Evolutionary conservation across 2,888 invertebrate species (phyloP), one percentile per base, ranked within the genome.

Genomic region (Meiosimyza decipiens): DNA sequence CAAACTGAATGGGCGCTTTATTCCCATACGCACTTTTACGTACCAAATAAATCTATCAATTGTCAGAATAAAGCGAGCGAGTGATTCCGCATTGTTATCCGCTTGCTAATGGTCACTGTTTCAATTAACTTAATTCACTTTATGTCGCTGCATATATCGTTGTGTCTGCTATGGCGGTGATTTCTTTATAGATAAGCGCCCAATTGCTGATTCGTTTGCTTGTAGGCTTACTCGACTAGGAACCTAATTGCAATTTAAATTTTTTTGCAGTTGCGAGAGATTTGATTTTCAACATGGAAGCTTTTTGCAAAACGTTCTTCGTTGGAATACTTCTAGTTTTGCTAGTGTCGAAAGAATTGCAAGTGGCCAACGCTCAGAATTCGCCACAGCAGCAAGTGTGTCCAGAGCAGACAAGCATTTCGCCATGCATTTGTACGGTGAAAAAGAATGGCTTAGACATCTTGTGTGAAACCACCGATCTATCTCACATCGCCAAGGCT

Each of bases 361-460:
- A 47, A 40, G 18, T 64, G 54, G 67, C 77, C 0, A 15, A 70
- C 65, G 82, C 77, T 16, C 86, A 85, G 68, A 82, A 82, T 49
- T 76, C 81, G 49, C 81, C 80, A 18, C 85, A 83, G 76, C 82
- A 89, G 78, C 93, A 93, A 87, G 92, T 92, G 85, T 95, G 95
- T 87, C 95, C 95, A 62, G 88, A 92, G 75, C 90, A 91, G 78
- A 88, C 87, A 82, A 94, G 93, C 75, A 93, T 95, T 82, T 87
- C 91, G 68, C 95, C 95, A 50, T 96, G 96, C 88, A 89, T 91
- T 79, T 96, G 96, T 86, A 91, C 91, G 79, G 93, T 95, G 78
- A 95, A 95, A 88, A 95, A 95, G 88, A 94, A 94, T 82, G 95
- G 95, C 62, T 89, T 96, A 79, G 96, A 96, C 85, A 92, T 96